phyloP scores from a whole-genome alignment of 2,797 vertebrate species.

The Melopsittacus undulatus region DNA sequence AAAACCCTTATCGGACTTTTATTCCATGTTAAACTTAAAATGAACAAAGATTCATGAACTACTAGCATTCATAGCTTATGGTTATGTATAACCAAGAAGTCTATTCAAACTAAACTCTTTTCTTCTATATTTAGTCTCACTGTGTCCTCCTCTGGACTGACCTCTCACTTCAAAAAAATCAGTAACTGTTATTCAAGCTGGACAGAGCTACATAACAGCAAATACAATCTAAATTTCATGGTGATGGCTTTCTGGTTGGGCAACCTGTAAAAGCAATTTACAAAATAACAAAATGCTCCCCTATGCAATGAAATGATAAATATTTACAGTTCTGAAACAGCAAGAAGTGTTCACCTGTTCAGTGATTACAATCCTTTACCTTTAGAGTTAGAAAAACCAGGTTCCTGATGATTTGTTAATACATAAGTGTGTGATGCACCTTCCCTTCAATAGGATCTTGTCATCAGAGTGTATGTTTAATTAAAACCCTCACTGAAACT shows the following conservation, averaged over 20 bases:
- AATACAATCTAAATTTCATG: background rate
- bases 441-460: background rate
- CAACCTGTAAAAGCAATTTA: background rate
- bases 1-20: background rate
- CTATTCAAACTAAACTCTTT: background rate
- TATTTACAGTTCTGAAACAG: background rate
- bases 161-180: background rate
- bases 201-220: background rate
- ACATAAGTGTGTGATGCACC: background rate
- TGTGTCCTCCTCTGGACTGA: background rate
- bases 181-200: background rate
- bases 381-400: background rate
- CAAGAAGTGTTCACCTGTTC: background rate
- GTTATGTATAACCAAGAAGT: background rate
- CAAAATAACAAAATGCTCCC: background rate
- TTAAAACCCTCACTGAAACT: constrained; percentile 9
- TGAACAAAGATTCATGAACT: background rate
- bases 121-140: background rate
- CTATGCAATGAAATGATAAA: background rate
- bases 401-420: background rate
- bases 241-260: background rate
- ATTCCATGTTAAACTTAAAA: background rate
- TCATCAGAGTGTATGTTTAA: background rate
- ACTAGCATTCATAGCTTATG: background rate
- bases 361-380: background rate